Base-by-base conservation (phyloP, 1,140 invertebrate genomes). In the Solenopsis invicta region DNA sequence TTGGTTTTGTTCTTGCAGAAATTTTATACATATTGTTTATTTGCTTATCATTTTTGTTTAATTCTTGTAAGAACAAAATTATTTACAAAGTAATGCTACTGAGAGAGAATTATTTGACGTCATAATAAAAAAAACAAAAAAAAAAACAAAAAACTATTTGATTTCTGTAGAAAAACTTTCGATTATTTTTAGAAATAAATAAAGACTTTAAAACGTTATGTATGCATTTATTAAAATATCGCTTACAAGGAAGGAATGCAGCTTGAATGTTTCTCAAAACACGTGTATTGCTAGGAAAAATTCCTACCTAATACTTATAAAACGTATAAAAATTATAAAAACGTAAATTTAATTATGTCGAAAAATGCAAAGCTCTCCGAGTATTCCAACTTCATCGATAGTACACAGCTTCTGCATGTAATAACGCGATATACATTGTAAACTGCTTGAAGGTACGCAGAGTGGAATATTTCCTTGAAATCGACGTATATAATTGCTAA, bases 391-490 rank as follows among this genome's bases (percentile, higher is more conserved):
- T 78, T 66, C 18, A 29, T 66, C 12, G 59, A 78, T 34, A 16
- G 21, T 64, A 64, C 16, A 77, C 18, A 64, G 45, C 24, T 50
- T 78, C 59, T 66, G 48, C 24, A 34, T 66, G 45, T 48, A 29
- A 61, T 21, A 61, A 52, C 41, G 18, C 10, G 18, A 64, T 78
- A 48, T 34, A 64, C 13, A 78, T 66, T 78, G 59, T 66, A 59
- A 41, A 80, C 9, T 67, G 76, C 54, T 85, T 24, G 82, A 78
- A 66, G 24, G 75, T 10, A 76, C 37, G n/a, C 16, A 10, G 45
- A 78, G 29, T 18, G 24, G 24, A 78, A 50, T 78, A 50, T 66
- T 78, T 78, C 76, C 59, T 78, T 78, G 24, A 66, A 66, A 78
- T 78, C 24, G 59, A 16, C 18, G 24, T 45, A 77, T 45, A 77